Percentiles rank a stretch among this genome's conserved stretches.
phyloP scores from a whole-genome alignment of 2,797 vertebrate species.

The Otus scops region DNA sequence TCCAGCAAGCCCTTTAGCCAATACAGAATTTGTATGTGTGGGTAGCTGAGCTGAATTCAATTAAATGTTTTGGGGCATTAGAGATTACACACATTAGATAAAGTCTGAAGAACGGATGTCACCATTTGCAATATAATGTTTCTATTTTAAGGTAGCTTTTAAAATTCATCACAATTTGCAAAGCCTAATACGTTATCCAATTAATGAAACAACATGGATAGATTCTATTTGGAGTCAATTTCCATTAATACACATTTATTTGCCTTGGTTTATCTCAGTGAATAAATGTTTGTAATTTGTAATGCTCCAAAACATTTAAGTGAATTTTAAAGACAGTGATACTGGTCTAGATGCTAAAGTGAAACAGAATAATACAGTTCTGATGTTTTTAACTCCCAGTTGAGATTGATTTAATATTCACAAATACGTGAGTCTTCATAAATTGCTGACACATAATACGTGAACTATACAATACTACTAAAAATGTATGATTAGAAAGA shows the following conservation, averaged over 20 bases:
- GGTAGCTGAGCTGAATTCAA: constrained; percentile 3
- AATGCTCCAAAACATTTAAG: neutral
- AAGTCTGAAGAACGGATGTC: neutral
- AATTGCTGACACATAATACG: neutral
- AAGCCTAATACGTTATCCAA: neutral
- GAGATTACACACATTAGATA: neutral
- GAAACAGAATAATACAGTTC: neutral
- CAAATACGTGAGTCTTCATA: neutral
- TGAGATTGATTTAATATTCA: neutral
- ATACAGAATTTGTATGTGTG: neutral
- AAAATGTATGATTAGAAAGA: neutral
- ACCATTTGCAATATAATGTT: neutral
- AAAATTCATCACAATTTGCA: neutral
- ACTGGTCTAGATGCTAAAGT: neutral
- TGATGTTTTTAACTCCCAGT: neutral
- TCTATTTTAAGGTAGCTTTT: neutral
- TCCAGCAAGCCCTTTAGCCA: neutral
- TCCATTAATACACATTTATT: neutral
- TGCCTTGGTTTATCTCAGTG: neutral
- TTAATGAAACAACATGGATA: neutral
- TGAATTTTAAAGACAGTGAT: neutral
- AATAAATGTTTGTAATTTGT: neutral
- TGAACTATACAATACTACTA: neutral
- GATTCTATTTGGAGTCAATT: neutral
- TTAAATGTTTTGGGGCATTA: neutral